A percentile compares a stretch with the other conserved stretches of the same genome.
Evolutionary conservation across 2,113 vertebrate genomes (phyloP).

Genomic region (Apodemus speciosus): DNA sequence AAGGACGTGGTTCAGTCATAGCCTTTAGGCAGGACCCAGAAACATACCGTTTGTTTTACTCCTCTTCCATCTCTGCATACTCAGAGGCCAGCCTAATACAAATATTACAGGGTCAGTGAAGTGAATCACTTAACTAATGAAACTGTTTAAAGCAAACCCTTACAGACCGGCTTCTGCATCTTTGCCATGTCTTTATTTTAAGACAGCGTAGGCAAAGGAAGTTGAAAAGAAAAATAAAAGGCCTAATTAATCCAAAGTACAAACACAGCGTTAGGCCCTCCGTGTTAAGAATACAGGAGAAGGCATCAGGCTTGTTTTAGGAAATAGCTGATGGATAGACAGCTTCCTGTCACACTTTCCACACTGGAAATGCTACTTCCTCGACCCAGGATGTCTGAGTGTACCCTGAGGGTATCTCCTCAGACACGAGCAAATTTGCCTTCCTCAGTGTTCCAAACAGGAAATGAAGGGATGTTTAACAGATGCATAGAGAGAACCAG

Average conservation of each 20-base stretch:
- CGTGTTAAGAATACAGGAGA: constrained; percentile 5
- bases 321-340: background rate
- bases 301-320: constrained; percentile 24
- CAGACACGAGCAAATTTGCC: background rate
- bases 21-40: constrained; percentile 26
- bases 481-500: background rate
- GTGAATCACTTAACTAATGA: constrained; percentile 18
- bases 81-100: constrained; percentile 10
- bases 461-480: background rate
- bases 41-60: constrained; percentile 25
- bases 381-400: constrained; percentile 1
- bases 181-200: constrained; percentile 60
- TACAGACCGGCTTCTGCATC: constrained; percentile 38
- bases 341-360: background rate
- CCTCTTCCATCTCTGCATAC: background rate
- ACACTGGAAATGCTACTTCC: background rate
- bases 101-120: constrained; percentile 39
- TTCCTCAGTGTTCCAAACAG: background rate
- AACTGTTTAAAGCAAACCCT: constrained; percentile 51
- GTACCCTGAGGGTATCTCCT: background rate
- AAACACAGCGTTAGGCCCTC: background rate
- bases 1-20: constrained; percentile 24
- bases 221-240: background rate
- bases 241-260: background rate
- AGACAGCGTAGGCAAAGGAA: background rate